A percentile compares a stretch with the other conserved stretches of the same genome.
These are phyloP conservation scores for Phorcus lineatus DNA, from an alignment of 2,888 invertebrate species.

Conservation along the genomic window DNA sequence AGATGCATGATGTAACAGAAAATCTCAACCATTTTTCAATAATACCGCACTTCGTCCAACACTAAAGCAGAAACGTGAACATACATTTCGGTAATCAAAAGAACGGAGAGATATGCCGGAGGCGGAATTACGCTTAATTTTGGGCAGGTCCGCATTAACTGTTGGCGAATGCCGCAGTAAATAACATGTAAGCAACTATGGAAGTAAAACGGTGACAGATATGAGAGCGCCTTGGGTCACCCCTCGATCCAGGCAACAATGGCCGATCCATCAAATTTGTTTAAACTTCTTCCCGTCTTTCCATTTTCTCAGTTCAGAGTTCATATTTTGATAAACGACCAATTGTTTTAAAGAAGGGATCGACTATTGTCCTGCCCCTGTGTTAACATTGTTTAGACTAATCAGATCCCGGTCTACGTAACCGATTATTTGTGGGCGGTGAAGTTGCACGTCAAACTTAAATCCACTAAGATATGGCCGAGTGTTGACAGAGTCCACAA, in stretches of 20 bases:
- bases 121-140: neutral
- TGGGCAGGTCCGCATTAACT: conserved; percentile 17
- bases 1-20: neutral
- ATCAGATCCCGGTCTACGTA: no score
- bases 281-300: neutral
- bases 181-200: conserved; percentile 9
- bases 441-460: no score
- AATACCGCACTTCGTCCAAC: neutral
- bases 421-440: no score
- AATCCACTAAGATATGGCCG: no score
- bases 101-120: conserved; percentile 15
- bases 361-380: no score
- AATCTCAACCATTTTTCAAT: neutral
- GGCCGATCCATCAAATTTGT: neutral
- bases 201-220: conserved; percentile 4
- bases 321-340: conserved; percentile 7
- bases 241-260: neutral
- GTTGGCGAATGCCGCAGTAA: conserved; percentile 2
- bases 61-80: neutral
- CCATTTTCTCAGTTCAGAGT: neutral
- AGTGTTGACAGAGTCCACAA: no score
- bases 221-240: conserved; percentile 12
- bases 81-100: conserved; percentile 2
- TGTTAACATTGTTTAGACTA: no score
- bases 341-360: neutral